A percentile compares a stretch with the other conserved stretches of the same genome.
These are phyloP conservation scores for Esox lucius DNA, from an alignment of 2,797 vertebrate species.

Conservation along the genomic window DNA sequence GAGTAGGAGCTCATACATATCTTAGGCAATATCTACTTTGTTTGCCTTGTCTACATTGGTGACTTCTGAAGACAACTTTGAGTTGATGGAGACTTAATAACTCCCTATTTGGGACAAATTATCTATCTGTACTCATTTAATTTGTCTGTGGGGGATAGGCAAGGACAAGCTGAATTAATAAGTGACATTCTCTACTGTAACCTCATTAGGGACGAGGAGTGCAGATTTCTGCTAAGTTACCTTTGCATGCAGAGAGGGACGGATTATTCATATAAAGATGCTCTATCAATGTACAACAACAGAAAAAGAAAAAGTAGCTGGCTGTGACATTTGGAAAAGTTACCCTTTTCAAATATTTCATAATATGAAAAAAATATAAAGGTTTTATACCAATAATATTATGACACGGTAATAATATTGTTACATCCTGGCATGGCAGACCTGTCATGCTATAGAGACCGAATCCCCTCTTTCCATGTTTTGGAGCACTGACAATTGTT, in stretches of 20 bases:
- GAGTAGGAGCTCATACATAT: background rate
- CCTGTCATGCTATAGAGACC: too few relatives aligned
- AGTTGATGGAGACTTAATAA: background rate
- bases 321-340: background rate
- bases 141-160: background rate
- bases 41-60: background rate
- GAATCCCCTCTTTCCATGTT: too few relatives aligned
- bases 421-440: too few relatives aligned
- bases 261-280: background rate
- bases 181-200: background rate
- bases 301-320: background rate
- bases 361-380: too few relatives aligned
- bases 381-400: too few relatives aligned
- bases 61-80: background rate
- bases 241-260: background rate
- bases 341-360: background rate
- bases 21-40: background rate
- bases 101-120: background rate
- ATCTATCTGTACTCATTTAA: background rate
- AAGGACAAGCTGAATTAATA: conserved; percentile 5
- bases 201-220: conserved; percentile 6
- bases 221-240: background rate
- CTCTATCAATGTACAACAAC: background rate
- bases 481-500: too few relatives aligned
- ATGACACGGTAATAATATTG: too few relatives aligned